Percentiles rank a stretch among this genome's conserved stretches.
Evolutionary conservation across 2,888 invertebrate genomes (phyloP).

Genomic region (Heliconius erato): DNA sequence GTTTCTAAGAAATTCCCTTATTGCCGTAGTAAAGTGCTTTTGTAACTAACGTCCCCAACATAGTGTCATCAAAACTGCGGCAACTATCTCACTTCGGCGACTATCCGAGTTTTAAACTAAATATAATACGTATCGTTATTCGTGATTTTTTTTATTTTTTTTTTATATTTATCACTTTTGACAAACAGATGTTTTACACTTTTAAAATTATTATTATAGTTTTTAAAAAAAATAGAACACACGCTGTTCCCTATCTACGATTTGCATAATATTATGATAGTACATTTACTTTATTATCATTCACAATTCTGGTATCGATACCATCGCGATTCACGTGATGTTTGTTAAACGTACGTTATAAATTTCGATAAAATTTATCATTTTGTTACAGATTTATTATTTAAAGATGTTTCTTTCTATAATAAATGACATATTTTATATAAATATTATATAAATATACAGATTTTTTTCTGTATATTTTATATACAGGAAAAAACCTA

Average conservation of each 20-base stretch:
- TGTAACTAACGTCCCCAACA: too few relatives aligned
- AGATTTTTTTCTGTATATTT: too few relatives aligned
- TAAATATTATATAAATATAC: neutral
- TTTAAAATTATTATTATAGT: neutral
- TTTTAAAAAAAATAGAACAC: neutral
- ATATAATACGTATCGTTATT: too few relatives aligned
- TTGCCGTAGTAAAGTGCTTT: too few relatives aligned
- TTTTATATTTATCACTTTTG: too few relatives aligned
- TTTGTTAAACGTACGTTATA: constrained; percentile 21
- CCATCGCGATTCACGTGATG: constrained; percentile 52
- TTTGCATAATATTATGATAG: neutral
- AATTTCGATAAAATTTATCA: constrained; percentile 32
- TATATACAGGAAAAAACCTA: neutral
- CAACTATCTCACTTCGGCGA: too few relatives aligned
- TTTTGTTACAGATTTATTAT: neutral
- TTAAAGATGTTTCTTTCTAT: neutral
- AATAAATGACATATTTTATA: neutral
- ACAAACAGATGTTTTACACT: neutral
- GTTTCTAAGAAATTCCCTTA: too few relatives aligned
- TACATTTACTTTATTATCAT: constrained; percentile 8
- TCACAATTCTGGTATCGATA: constrained; percentile 1
- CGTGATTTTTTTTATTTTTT: too few relatives aligned
- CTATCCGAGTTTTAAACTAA: too few relatives aligned
- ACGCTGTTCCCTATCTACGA: neutral
- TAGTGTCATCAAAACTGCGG: too few relatives aligned